Conservation (phyloP, 2,113 vertebrate species). For the Rattus rattus region DNA sequence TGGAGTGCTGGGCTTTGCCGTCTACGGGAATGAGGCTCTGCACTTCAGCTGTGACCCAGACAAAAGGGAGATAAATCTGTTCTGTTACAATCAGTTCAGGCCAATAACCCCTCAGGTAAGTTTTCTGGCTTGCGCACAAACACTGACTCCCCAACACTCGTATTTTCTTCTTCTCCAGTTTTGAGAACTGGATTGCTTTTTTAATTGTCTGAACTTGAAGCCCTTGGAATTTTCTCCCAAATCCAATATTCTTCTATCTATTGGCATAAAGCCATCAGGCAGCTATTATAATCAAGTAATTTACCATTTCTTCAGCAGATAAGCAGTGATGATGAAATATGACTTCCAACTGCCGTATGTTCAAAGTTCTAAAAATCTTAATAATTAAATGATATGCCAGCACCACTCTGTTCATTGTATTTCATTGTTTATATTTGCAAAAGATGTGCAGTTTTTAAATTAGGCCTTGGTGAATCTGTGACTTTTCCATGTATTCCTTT, state of each 20-base stretch:
- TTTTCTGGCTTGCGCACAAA: not conserved
- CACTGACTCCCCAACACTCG: not conserved
- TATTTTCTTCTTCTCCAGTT: not conserved
- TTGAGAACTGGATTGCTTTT: constrained; percentile 15
- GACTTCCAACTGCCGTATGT: not conserved
- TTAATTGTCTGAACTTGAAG: not conserved
- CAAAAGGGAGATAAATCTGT: constrained; percentile 92
- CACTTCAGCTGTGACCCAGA: constrained; percentile 95
- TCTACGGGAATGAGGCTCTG: constrained; percentile 93
- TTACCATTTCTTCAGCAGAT: not conserved
- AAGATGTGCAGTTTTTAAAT: constrained; percentile 34
- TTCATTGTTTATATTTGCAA: constrained; percentile 1
- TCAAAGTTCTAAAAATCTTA: constrained; percentile 16
- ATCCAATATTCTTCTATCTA: not conserved
- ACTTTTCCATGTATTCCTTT: not conserved
- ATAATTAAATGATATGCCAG: not conserved
- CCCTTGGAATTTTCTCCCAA: not conserved
- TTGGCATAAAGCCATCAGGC: not conserved
- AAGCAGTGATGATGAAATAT: constrained; percentile 5
- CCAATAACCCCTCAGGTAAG: constrained; percentile 93
- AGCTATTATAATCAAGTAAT: not conserved
- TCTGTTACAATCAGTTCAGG: constrained; percentile 95
- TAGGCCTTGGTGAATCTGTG: not conserved
- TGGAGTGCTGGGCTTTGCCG: constrained; percentile 92
- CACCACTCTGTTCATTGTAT: not conserved